These are phyloP conservation scores for Poeciliopsis paucimaculata DNA, from an alignment of 2,797 vertebrate genomes.

Conservation along the genomic window DNA sequence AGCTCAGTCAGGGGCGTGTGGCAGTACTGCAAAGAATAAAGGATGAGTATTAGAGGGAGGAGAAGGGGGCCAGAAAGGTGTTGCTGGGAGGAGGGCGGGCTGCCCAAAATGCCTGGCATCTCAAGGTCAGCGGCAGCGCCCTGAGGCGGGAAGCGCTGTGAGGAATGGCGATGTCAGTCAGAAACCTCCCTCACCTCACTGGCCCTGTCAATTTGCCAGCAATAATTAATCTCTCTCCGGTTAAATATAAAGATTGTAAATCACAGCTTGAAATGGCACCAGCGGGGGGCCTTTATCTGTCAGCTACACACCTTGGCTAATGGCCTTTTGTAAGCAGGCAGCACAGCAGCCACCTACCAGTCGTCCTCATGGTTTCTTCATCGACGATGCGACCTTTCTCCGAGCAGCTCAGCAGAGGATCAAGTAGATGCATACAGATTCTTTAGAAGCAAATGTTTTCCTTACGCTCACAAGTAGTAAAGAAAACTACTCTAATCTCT, in stretches of 20 bases:
- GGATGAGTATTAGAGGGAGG: constrained; percentile 45
- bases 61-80: constrained; percentile 34
- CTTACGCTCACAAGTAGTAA: not conserved
- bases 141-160: constrained; percentile 63
- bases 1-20: constrained; percentile 36
- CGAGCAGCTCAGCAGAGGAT: constrained; percentile 19
- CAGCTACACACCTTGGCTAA: constrained; percentile 75
- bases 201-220: constrained; percentile 71
- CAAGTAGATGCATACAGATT: constrained; percentile 22
- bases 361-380: constrained; percentile 63
- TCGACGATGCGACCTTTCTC: constrained; percentile 43
- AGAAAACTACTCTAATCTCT: not conserved
- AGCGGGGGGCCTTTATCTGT: constrained; percentile 76
- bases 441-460: not conserved
- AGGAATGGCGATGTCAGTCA: constrained; percentile 71
- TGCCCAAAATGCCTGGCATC: constrained; percentile 62
- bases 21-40: constrained; percentile 56
- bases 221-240: constrained; percentile 79
- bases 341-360: constrained; percentile 59
- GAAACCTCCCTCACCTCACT: constrained; percentile 64
- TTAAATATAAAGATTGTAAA: constrained; percentile 83
- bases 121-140: constrained; percentile 72
- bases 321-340: constrained; percentile 72
- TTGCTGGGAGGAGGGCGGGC: constrained; percentile 42
- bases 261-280: constrained; percentile 73